Base-by-base conservation (phyloP, 2,888 invertebrate species). In the Sarcophaga carnaria region DNA sequence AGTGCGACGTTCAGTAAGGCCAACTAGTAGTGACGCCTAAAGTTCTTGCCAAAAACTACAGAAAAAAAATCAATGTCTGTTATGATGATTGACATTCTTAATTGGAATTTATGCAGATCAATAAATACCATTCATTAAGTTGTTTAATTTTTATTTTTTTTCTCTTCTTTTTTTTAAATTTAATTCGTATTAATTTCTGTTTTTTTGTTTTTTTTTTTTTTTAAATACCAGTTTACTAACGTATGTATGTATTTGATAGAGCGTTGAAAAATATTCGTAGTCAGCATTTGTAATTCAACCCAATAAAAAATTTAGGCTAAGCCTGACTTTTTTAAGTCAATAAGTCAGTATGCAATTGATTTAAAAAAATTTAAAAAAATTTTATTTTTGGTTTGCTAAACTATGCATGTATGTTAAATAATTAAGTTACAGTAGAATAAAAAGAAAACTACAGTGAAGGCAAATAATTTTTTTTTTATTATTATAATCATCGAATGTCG, bases 21-120 rank as follows among this genome's bases (percentile, higher is more conserved):
- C 83, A n/a, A 64, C 74, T 60, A 86, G 78, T 71, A 83, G 80
- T 45, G 83, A 86, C 66, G 86, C 62, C 20, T 86, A 78, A 20
- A 14, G 54, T 47, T 72, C 14, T 60, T 47, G 3, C 4, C 17
- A 12, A 25, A 49, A 60, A 37, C 8, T 37, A 10, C 37, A 37
- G 0, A 69, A 69, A 62, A 49, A 60, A 80, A 62, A 14, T 64
- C 11, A 8, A 76, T 3, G 4, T 70, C 25, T 45, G 17, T 70
- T 47, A 0, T 20, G 37, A 37, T 37, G 45, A 70, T 37, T 37
- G 5, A 2, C 27, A 25, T 5, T 74, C 49, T 75, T 72, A 70
- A 70, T 70, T 49, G 37, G 10, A 22, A 49, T 70, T 25, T 25
- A 25, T 3, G 14, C 17, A 25, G 6, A 66, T 6, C 69, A 45